phyloP scores from a whole-genome alignment of 2,113 vertebrate genomes.

The Stegostoma tigrinum region DNA sequence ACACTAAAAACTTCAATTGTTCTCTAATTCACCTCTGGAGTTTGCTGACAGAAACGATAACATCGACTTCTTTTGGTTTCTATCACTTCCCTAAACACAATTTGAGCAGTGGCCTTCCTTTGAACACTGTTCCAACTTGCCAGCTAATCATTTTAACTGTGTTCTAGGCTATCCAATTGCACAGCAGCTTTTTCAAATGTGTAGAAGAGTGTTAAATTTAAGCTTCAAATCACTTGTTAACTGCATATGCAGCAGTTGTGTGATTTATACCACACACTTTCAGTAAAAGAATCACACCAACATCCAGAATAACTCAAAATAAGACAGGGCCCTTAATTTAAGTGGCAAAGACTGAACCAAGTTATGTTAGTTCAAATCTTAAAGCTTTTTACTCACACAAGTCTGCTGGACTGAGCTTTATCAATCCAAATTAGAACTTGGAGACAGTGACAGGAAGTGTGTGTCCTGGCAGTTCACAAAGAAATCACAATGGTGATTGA shows the following conservation, averaged over 20 bases:
- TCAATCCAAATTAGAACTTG: neutral
- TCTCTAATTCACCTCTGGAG: neutral
- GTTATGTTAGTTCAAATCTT: neutral
- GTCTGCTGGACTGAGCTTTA: neutral
- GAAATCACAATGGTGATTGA: neutral
- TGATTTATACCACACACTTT: neutral
- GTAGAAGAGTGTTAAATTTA: neutral
- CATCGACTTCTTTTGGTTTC: neutral
- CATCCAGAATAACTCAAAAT: neutral
- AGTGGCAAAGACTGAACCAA: neutral
- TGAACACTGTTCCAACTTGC: neutral
- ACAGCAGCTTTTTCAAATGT: neutral
- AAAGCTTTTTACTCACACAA: neutral
- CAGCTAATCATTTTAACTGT: neutral
- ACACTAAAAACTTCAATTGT: neutral
- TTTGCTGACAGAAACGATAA: neutral
- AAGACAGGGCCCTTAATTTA: neutral
- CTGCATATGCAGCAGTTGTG: neutral
- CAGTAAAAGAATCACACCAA: neutral
- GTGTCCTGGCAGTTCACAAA: slow-evolving; percentile 8
- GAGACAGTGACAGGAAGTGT: neutral
- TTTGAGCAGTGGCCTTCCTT: neutral
- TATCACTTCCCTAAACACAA: neutral
- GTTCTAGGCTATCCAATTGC: neutral
- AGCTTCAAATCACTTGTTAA: neutral